Evolutionary conservation across 2,113 vertebrate genomes (phyloP).

Genomic region (Fulmarus glacialis): DNA sequence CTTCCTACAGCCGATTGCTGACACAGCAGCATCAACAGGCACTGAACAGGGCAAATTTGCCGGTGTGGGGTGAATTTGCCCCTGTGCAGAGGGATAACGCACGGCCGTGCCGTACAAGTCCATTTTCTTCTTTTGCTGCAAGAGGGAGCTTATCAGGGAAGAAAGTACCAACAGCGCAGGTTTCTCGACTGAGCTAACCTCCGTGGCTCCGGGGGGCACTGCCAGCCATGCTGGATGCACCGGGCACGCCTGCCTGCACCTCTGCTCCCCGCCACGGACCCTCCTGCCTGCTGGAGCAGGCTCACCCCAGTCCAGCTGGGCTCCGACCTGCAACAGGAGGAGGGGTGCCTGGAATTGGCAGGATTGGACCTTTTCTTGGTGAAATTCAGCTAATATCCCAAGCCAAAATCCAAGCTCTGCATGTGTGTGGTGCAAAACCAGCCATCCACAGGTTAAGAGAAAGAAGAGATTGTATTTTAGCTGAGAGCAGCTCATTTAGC

Average conservation of each 20-base stretch:
- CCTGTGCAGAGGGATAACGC: neutral
- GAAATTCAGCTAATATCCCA: neutral
- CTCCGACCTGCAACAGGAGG: neutral
- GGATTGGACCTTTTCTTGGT: neutral
- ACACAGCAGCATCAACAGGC: neutral
- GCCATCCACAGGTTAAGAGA: neutral
- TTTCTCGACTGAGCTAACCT: neutral
- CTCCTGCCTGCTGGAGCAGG: neutral
- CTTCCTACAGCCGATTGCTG: neutral
- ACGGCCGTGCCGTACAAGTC: neutral
- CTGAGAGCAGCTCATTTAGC: neutral
- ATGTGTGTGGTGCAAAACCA: neutral
- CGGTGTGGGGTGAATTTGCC: accelerated
- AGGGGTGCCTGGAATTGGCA: neutral
- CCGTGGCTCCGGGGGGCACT: accelerated
- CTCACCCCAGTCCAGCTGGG: neutral
- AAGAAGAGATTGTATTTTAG: neutral
- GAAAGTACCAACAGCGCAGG: too few relatives aligned
- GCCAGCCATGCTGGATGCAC: neutral
- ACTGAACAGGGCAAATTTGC: neutral
- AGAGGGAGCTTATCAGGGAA: neutral
- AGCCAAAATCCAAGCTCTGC: neutral
- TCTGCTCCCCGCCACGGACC: neutral
- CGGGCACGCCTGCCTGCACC: neutral
- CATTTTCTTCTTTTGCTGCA: accelerated